Percentiles rank a stretch among this genome's conserved stretches.
phyloP scores from a whole-genome alignment of 2,797 vertebrate species.

The Erethizon dorsatum region DNA sequence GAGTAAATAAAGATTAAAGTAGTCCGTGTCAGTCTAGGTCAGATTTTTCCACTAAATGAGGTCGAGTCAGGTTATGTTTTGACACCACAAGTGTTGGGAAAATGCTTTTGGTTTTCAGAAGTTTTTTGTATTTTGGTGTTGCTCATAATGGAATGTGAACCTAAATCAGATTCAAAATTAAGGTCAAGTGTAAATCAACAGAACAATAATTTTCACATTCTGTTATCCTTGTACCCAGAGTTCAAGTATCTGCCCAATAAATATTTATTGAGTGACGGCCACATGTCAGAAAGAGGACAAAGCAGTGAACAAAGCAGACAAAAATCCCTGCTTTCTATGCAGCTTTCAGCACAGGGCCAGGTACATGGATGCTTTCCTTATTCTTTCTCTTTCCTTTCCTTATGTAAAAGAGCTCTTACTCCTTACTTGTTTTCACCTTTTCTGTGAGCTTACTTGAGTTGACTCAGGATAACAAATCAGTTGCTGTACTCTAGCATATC shows the following conservation, averaged over 20 bases:
- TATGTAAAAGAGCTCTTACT: neutral
- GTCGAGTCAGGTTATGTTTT: slow-evolving; percentile 60
- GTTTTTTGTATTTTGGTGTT: slow-evolving; percentile 45
- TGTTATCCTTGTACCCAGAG: neutral
- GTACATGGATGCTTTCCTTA: neutral
- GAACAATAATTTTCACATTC: neutral
- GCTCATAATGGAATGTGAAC: neutral
- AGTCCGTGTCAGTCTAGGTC: slow-evolving; percentile 13
- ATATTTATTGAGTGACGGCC: neutral
- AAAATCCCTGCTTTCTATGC: fast-evolving
- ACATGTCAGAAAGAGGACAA: no score
- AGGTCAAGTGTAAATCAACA: neutral
- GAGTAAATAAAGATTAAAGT: slow-evolving; percentile 65
- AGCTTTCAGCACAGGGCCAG: neutral
- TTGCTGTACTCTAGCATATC: neutral
- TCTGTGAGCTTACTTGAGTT: neutral
- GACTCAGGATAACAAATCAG: neutral
- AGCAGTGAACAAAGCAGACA: neutral
- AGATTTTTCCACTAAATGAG: slow-evolving; percentile 50
- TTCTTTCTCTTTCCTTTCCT: neutral
- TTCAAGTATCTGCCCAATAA: neutral
- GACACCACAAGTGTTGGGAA: slow-evolving; percentile 54
- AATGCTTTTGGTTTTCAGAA: slow-evolving; percentile 51
- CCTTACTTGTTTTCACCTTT: neutral
- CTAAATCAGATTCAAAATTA: slow-evolving; percentile 23